Conservation (phyloP, 2,888 invertebrate species). For the Dasypolia templi region DNA sequence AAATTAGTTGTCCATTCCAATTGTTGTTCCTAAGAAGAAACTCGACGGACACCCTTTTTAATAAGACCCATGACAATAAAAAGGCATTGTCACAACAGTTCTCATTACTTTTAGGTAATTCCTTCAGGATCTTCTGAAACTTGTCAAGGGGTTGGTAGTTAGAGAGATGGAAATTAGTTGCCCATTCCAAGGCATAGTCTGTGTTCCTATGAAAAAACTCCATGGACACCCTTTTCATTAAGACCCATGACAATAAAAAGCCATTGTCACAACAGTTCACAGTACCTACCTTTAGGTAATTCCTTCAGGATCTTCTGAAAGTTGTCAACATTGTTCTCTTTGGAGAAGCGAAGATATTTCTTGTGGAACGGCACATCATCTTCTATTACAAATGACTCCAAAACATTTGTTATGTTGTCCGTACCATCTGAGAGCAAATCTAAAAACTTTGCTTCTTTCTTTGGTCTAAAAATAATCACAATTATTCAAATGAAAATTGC, state of each 20-base stretch:
- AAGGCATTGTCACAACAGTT: background rate
- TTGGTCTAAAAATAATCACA: conserved; percentile 67
- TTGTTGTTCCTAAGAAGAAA: background rate
- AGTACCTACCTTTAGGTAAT: conserved; percentile 83
- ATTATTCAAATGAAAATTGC: background rate
- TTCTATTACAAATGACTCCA: conserved; percentile 72
- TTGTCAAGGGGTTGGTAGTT: conserved; percentile 68
- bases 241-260: background rate
- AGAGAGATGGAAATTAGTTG: background rate
- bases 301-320: conserved; percentile 82
- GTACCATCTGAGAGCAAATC: conserved; percentile 69
- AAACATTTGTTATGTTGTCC: conserved; percentile 65
- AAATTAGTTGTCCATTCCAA: background rate
- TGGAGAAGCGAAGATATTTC: conserved; percentile 80
- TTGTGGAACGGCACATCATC: conserved; percentile 80
- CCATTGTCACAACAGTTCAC: background rate
- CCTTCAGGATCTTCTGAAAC: conserved; percentile 81
- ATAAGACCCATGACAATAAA: background rate
- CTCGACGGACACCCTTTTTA: background rate
- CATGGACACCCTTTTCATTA: background rate
- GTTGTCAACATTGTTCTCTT: conserved; percentile 83
- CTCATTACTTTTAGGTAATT: conserved; percentile 84
- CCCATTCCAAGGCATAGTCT: background rate
- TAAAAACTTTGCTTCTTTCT: conserved; percentile 74
- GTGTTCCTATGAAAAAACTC: background rate